Base-by-base conservation (phyloP, 1,140 invertebrate species). In the Rhopalosiphum padi region DNA sequence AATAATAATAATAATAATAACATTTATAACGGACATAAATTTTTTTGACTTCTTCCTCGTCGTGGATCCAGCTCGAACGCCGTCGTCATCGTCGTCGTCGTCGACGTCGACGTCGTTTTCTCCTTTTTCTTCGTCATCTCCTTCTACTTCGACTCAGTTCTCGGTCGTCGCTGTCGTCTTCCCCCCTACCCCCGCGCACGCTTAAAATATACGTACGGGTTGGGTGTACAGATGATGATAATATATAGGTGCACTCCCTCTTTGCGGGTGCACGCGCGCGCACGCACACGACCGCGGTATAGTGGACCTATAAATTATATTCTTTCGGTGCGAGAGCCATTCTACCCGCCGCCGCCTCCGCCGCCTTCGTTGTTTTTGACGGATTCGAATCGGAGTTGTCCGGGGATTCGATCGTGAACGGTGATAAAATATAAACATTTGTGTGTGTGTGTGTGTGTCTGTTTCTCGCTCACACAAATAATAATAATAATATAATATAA, bases 291-390 rank as follows among this genome's bases (percentile, higher is more conserved):
- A 35, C 35, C n/a, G 23, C 35, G 37, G 8, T 83, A 92, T 83
- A 92, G 68, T 83, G 91, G 91, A 92, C n/a, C 91, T 92, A 92
- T 92, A 92, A 92, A 92, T 92, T 92, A 92, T 89, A 55, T 92
- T 92, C 91, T 92, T 48, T 83, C n/a, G 77, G 91, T 92, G 60
- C 77, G 46, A 82, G 48, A 55, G 48, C 23, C 43, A 37, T 83
- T 30, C 55, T 46, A 5, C 68, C 22, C 77, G n/a, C 60, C 90
- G 11, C 43, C 43, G 46, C 46, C 35, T n/a, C 60, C 5, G 35
- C 21, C 48, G 48, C 18, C 53, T 89, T 55, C n/a, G n/a, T 89
- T 41, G 88, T 53, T 92, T 92, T 92, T 92, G 91, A 92, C 68
- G 91, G 91, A 92, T 92, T 92, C 68, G 91, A 92, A 92, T 92